phyloP scores from a whole-genome alignment of 2,113 vertebrate genomes.

The Notothenia coriiceps region DNA sequence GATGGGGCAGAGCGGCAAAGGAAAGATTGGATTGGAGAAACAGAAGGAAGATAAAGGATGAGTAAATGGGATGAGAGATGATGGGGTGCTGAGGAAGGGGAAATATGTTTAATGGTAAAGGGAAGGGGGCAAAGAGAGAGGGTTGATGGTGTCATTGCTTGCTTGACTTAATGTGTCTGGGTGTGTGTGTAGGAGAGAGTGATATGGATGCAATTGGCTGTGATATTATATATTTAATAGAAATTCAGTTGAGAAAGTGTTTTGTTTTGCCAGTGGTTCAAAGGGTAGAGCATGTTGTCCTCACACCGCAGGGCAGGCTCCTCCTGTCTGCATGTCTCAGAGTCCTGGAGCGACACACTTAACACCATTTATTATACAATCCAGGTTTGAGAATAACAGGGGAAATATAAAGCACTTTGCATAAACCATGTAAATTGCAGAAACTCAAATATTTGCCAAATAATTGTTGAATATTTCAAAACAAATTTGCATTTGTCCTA shows the following conservation, averaged over 20 bases:
- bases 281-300: neutral
- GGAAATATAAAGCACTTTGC: neutral
- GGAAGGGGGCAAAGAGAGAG: slow-evolving; percentile 11
- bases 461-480: neutral
- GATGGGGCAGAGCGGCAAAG: slow-evolving; percentile 35
- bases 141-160: slow-evolving; percentile 13
- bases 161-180: slow-evolving; percentile 13
- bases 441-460: neutral
- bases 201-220: neutral
- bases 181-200: neutral
- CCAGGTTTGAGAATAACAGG: neutral
- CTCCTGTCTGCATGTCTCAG: neutral
- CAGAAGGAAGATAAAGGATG: slow-evolving; percentile 64
- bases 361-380: neutral
- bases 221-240: neutral
- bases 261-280: neutral
- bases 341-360: neutral
- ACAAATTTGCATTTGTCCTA: neutral
- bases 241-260: neutral
- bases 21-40: slow-evolving; percentile 48
- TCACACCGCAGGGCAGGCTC: neutral
- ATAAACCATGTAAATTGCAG: no score
- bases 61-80: slow-evolving; percentile 51
- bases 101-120: slow-evolving; percentile 29
- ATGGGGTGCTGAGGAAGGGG: slow-evolving; percentile 58